Evolutionary conservation across 2,113 vertebrate species (phyloP), one percentile per base, ranked within the genome.

Genomic region (Amphiprion ocellaris): DNA sequence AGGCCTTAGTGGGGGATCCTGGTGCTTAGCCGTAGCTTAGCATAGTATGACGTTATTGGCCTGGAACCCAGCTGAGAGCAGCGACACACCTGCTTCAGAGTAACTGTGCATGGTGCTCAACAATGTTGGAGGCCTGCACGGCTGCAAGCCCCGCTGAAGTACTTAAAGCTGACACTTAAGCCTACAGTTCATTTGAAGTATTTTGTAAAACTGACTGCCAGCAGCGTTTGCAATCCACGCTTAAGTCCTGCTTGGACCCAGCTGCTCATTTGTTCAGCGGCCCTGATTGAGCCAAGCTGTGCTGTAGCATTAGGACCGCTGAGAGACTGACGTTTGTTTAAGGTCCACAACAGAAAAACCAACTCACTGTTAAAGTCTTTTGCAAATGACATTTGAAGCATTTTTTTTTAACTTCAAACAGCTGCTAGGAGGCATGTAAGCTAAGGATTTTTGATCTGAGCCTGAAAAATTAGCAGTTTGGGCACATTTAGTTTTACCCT

Each of bases 1-100:
- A 15, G 81, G 85, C 79, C 77, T 91, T 77, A 88, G 80, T 59
- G 53, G 87, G 84, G 84, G 72, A 90, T 91, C 83, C 82, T 76
- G 83, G 71, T 68, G 83, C 86, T 90, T 89, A 92, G 89, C 77
- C 17, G 50, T 85, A 83, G 84, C 88, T 93, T 88, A 93, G 88
- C 83, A 54, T 74, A 79, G 85, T 49, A 76, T 92, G 92, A 91
- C 75, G 91, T 79, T 85, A 83, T 83, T 87, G 85, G 87, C 85
- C 67, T 54, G 68, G 73, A 86, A 76, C 58, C 75, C 75, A 56
- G 85, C 84, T 86, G 90, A 92, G 78, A 15, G 56, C 81, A 61
- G 88, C 85, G 56, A 69, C 83, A 67, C 79, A 81, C 77, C 77
- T 86, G 86, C 84, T 90, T 44, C 54, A 46, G 41, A 73, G 80